These are phyloP conservation scores for Ridgeia piscesae DNA, from an alignment of 1,140 invertebrate species.

Conservation along the genomic window DNA sequence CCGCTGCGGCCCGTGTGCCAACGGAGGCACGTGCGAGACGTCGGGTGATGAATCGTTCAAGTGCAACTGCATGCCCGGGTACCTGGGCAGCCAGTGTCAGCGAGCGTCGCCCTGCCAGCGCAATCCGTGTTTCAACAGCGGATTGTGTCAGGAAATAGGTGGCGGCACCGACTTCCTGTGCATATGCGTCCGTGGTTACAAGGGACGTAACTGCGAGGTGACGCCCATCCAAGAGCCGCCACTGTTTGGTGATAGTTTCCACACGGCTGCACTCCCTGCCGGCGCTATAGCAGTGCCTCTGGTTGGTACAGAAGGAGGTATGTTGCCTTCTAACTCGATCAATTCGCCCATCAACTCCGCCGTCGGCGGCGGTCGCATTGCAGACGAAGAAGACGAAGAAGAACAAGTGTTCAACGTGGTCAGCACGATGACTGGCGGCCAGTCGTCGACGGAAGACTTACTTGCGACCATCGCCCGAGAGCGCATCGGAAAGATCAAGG, in stretches of 20 bases:
- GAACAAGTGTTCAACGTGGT: background rate
- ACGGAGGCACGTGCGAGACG: constrained; percentile 79
- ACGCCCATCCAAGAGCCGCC: background rate
- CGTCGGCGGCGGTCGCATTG: background rate
- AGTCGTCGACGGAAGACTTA: background rate
- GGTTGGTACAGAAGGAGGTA: too few relatives aligned
- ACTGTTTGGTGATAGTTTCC: background rate
- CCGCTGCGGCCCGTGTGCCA: constrained; percentile 81
- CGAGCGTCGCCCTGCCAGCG: constrained; percentile 86
- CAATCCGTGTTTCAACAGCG: constrained; percentile 80
- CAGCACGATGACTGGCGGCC: background rate
- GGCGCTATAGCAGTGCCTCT: background rate
- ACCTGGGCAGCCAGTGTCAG: constrained; percentile 48
- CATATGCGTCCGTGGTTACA: constrained; percentile 37
- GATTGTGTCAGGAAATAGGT: constrained; percentile 75
- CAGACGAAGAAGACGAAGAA: background rate
- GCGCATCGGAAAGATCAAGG: background rate
- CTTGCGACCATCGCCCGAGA: background rate
- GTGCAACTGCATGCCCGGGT: background rate
- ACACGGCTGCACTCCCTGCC: background rate
- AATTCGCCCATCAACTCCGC: background rate
- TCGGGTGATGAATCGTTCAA: constrained; percentile 59
- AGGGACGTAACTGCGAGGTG: constrained; percentile 37
- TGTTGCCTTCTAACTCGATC: background rate
- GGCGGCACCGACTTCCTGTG: constrained; percentile 52